These are phyloP conservation scores for Rhodinocichla rosea DNA, from an alignment of 2,113 vertebrate species.

Conservation along the genomic window DNA sequence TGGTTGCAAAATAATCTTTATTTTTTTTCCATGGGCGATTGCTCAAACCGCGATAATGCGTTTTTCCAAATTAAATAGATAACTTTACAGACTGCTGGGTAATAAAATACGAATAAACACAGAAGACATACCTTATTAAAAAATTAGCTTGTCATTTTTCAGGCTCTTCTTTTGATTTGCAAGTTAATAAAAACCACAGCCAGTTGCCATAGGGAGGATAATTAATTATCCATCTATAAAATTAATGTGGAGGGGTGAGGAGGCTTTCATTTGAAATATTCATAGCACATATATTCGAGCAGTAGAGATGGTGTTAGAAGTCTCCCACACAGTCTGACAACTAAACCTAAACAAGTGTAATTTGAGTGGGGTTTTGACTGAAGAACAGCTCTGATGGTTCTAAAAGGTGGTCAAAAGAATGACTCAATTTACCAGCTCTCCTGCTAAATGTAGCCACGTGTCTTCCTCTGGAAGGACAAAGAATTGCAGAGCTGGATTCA, in stretches of 20 bases:
- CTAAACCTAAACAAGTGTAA: neutral
- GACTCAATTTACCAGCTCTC: neutral
- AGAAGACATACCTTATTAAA: constrained; percentile 40
- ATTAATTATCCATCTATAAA: constrained; percentile 65
- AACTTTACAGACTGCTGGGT: constrained; percentile 35
- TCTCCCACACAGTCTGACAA: neutral
- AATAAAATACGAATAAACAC: constrained; percentile 42
- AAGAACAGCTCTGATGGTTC: neutral
- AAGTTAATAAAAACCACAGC: constrained; percentile 60
- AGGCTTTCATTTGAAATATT: constrained; percentile 1
- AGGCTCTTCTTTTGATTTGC: constrained; percentile 62
- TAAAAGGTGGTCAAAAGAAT: neutral
- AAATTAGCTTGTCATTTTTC: constrained; percentile 57
- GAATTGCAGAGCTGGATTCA: rapidly evolving
- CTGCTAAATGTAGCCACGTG: neutral
- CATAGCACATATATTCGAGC: neutral
- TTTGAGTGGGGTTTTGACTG: neutral
- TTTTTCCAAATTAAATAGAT: constrained; percentile 55
- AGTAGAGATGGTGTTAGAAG: neutral
- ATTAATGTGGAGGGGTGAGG: neutral
- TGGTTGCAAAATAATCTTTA: constrained; percentile 36
- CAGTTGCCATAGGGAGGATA: constrained; percentile 42
- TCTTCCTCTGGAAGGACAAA: neutral
- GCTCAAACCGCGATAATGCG: neutral
- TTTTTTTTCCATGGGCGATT: constrained; percentile 48